Evolutionary conservation across 2,797 vertebrate species (phyloP), one percentile per base, ranked within the genome.

Genomic region (Betta splendens): DNA sequence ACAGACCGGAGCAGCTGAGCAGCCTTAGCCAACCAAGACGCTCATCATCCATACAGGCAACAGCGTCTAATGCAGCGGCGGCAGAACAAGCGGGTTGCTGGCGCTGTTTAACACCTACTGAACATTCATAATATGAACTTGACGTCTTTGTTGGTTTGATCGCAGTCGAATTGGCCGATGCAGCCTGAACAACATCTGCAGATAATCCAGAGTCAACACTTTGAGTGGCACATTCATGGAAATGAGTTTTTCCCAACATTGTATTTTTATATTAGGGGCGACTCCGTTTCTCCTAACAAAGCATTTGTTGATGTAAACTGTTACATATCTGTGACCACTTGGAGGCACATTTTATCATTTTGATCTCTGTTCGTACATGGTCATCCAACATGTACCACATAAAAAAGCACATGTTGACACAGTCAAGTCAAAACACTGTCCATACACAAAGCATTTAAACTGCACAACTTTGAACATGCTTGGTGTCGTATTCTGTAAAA

Each of bases 401-500:
- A 22, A 12, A n/a, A 50, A 57, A 63, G 37, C 22, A 25, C 67
- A 76, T 69, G 49, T 54, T 48, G 63, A 56, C 48, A 68, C 35
- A 56, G 46, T 54, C 38, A 73, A 64, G 57, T 37, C 26, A 65
- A 63, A 74, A 48, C 33, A 20, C 5, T 18, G 15, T 46, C 64
- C 21, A 22, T 26, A 37, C 59, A 53, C n/a, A 73, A 70, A 69
- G 65, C 54, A 65, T 49, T 26, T 21, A 29, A n/a, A 40, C 48
- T 58, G 28, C 59, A 77, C 28, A 72, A 62, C 49, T 47, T 70
- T 45, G 43, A 69, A 75, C 52, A 54, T 47, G 38, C 65, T 54
- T 25, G 17, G n/a, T 59, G 39, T 23, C 39, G 29, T 61, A 37
- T 60, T 61, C 17, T 40, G 44, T 75, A 80, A 69, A 81, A 77